Evolutionary conservation across 2,797 vertebrate species (phyloP).

Genomic region (Pangasius larnaudii): DNA sequence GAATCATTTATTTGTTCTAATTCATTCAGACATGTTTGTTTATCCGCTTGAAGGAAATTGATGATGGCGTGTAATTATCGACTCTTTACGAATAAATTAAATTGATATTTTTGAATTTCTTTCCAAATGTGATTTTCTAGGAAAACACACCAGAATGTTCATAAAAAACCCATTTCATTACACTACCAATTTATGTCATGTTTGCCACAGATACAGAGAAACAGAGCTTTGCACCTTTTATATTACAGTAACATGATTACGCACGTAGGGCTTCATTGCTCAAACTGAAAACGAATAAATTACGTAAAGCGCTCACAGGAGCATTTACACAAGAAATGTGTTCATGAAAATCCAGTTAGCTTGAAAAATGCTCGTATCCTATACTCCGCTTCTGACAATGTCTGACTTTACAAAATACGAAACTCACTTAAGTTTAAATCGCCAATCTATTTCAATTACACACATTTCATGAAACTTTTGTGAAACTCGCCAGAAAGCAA

Average conservation of each 20-base stretch:
- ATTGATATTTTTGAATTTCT: constrained; percentile 37
- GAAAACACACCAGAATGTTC: background rate
- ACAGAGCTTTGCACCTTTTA: background rate
- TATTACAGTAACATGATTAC: too few relatives aligned
- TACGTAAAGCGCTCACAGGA: background rate
- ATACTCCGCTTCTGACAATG: background rate
- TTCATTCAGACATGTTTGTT: constrained; percentile 47
- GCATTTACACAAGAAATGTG: background rate
- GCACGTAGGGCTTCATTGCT: background rate
- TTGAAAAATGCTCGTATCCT: background rate
- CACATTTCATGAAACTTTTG: background rate
- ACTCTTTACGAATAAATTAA: constrained; percentile 36
- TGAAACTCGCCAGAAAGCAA: background rate
- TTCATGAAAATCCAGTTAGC: background rate
- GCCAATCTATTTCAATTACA: background rate
- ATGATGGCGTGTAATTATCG: constrained; percentile 38
- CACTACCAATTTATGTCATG: background rate
- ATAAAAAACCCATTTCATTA: background rate
- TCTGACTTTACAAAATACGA: background rate
- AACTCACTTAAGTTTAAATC: background rate
- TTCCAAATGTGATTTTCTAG: constrained; percentile 11
- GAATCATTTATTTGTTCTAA: constrained; percentile 47
- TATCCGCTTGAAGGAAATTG: constrained; percentile 1
- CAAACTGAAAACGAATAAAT: background rate
- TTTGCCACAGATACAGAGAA: too few relatives aligned